These are phyloP conservation scores for Xiphorhynchus erythropygius DNA, from an alignment of 2,797 vertebrate genomes.

Conservation along the genomic window DNA sequence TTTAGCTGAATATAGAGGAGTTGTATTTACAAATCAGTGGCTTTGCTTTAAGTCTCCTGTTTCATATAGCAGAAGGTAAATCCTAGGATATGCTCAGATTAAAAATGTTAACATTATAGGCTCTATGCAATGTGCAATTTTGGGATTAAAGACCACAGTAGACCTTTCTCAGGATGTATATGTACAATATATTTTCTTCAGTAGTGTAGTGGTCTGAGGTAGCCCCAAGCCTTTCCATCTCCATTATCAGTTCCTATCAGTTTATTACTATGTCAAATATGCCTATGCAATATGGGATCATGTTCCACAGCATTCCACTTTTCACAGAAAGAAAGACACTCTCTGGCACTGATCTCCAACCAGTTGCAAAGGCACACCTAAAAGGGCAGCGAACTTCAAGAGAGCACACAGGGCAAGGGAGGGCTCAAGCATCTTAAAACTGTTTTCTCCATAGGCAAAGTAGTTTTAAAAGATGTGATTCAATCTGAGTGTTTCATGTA, in stretches of 20 bases:
- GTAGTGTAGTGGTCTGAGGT: background rate
- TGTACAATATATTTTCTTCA: background rate
- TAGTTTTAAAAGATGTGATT: background rate
- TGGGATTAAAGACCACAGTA: background rate
- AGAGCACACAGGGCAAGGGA: background rate
- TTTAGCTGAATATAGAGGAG: background rate
- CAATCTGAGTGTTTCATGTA: background rate
- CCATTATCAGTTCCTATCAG: background rate
- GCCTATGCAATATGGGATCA: background rate
- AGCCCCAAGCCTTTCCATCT: background rate
- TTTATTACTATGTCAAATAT: background rate
- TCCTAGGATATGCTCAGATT: background rate
- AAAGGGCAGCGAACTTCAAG: background rate
- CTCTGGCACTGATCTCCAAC: background rate
- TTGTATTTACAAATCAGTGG: background rate
- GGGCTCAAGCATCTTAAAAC: background rate
- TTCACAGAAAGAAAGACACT: background rate
- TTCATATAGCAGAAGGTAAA: background rate
- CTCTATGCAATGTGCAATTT: background rate
- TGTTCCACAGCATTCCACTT: background rate
- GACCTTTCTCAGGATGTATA: background rate
- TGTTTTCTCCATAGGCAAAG: background rate
- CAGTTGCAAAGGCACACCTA: background rate
- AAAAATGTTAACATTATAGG: background rate
- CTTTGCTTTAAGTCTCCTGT: background rate